Percentiles rank a stretch among this genome's conserved stretches.
These are phyloP conservation scores for Sicus ferrugineus DNA, from an alignment of 2,888 invertebrate genomes.

Conservation along the genomic window DNA sequence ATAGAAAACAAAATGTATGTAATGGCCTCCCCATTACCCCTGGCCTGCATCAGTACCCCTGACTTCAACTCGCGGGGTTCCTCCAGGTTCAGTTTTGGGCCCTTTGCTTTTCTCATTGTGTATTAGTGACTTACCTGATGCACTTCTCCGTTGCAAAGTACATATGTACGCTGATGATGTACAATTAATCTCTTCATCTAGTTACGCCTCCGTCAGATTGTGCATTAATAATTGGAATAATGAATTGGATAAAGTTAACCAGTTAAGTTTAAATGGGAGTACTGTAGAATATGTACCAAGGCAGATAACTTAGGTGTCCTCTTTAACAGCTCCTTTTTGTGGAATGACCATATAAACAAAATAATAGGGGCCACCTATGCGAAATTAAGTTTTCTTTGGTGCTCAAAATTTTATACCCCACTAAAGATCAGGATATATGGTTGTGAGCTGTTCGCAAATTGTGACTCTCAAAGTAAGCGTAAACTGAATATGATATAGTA, in stretches of 20 bases:
- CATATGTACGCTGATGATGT: slow-evolving; percentile 7
- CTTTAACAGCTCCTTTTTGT: neutral
- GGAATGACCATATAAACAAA: neutral
- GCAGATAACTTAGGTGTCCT: neutral
- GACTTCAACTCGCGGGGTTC: neutral
- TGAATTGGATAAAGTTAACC: neutral
- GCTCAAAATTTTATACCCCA: slow-evolving; percentile 1
- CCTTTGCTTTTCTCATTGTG: neutral
- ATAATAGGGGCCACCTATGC: neutral
- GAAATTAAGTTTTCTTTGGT: neutral
- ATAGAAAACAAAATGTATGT: neutral
- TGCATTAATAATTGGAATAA: neutral
- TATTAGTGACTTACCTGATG: neutral
- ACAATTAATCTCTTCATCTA: neutral
- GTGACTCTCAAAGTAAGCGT: slow-evolving; percentile 1
- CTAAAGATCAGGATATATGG: slow-evolving; percentile 6
- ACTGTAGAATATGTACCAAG: neutral
- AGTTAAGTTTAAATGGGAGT: neutral
- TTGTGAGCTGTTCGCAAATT: slow-evolving; percentile 8
- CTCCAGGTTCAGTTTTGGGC: neutral
- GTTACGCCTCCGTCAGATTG: neutral
- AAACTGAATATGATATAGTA: slow-evolving; percentile 12
- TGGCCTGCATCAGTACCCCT: neutral
- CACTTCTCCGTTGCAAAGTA: neutral
- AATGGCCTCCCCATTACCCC: neutral